These are phyloP conservation scores for Selene dorsalis DNA, from an alignment of 2,797 vertebrate genomes.

Conservation along the genomic window DNA sequence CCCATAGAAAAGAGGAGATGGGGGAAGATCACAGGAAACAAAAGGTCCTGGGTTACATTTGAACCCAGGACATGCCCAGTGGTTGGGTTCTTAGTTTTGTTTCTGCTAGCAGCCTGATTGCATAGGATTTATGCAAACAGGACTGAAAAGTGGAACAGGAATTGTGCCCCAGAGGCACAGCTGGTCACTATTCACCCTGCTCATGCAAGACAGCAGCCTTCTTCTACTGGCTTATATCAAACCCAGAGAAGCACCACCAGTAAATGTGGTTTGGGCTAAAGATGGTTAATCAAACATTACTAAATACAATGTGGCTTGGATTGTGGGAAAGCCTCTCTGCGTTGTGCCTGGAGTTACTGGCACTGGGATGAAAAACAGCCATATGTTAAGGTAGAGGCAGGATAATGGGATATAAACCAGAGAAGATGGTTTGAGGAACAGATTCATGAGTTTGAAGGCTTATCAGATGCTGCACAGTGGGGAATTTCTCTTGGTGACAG, in stretches of 20 bases:
- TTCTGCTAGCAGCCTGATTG: slow-evolving; percentile 15
- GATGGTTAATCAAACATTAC: background rate
- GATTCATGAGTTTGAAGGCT: background rate
- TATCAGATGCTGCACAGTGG: background rate
- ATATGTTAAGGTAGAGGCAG: background rate
- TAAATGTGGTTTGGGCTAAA: background rate
- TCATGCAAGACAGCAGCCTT: background rate
- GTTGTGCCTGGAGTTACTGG: background rate
- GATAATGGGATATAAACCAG: background rate
- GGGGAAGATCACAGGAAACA: slow-evolving; percentile 4
- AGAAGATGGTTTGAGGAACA: background rate
- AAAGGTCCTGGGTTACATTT: slow-evolving; percentile 17
- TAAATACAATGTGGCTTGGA: slow-evolving; percentile 3
- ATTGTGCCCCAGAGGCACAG: slow-evolving; percentile 14
- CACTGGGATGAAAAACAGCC: slow-evolving; percentile 4
- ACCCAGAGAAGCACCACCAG: background rate
- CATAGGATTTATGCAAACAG: slow-evolving; percentile 49
- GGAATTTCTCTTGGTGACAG: background rate
- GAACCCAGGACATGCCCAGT: slow-evolving; percentile 8
- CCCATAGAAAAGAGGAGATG: background rate
- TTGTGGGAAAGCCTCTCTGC: background rate
- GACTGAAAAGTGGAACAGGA: slow-evolving; percentile 37
- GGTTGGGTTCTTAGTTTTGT: slow-evolving; percentile 14
- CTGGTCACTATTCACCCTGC: background rate
- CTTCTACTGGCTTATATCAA: background rate